Evolutionary conservation across 1,140 invertebrate genomes (phyloP), one percentile per base, ranked within the genome.

Genomic region (Drosophila cardini): DNA sequence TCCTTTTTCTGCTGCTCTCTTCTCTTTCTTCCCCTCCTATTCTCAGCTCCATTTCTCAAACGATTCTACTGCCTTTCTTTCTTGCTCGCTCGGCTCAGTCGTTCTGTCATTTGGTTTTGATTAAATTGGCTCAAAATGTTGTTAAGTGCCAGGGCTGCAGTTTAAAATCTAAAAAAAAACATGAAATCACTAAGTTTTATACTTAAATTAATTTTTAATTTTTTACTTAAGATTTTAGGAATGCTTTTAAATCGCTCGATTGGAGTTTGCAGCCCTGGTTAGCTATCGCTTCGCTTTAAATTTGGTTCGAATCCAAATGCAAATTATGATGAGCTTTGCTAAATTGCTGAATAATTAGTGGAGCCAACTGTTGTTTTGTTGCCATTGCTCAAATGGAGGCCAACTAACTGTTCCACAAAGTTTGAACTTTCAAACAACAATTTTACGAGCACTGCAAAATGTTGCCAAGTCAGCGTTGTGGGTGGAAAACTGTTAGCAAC

Each of bases 71-170:
- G 72, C 52, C 72, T 83, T 83, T 89, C 61, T 79, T 76, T 67
- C 71, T 73, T 79, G 72, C 63, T 57, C 67, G 67, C 78, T 76
- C 76, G 21, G 72, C 63, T 61, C 71, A 67, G 82, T 76, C 80
- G 21, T 26, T 26, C 4, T 89, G 76, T 89, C 83, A 89, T 83
- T 79, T 84, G 67, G 50, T 50, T 76, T 89, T 90, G 84, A 90
- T 89, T 89, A 89, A 89, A 89, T 89, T 89, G 84, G 84, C 84
- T 89, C 72, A 87, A 87, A 78, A 81, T 78, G 83, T 82, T 87
- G 58, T 64, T 16, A 43, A 40, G 10, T 21, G 3, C 69, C 52
- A 83, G 80, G 76, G 80, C 26, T 80, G 76, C 52, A 40, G 7
- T 16, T 3, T 38, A 36, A 55, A 1, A 26, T 26, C 21, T 26